These are phyloP conservation scores for Falco punctatus DNA, from an alignment of 2,113 vertebrate genomes.

Conservation along the genomic window DNA sequence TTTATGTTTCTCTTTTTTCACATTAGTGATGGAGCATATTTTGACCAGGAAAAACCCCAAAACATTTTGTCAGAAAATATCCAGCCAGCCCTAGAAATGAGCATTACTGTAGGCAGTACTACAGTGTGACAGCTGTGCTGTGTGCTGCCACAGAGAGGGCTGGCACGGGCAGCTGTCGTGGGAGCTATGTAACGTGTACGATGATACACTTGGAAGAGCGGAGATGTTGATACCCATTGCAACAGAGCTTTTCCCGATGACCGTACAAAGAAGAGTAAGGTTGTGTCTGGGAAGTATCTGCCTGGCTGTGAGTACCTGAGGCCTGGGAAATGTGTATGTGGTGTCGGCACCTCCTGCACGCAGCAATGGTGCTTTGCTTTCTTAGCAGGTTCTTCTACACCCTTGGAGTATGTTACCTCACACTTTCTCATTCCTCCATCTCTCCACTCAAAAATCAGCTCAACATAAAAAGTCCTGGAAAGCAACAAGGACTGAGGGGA, in stretches of 20 bases:
- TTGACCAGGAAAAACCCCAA: background rate
- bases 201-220: background rate
- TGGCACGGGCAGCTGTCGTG: background rate
- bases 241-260: background rate
- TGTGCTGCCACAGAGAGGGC: background rate
- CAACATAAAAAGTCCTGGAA: background rate
- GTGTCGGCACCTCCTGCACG: fast-evolving
- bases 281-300: background rate
- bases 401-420: background rate
- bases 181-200: background rate
- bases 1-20: background rate
- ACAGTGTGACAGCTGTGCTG: fast-evolving
- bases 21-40: background rate
- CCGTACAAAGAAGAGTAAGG: background rate
- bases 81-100: background rate
- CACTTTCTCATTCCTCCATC: fast-evolving
- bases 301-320: background rate
- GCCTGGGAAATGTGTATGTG: background rate
- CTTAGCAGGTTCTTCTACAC: background rate
- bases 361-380: background rate
- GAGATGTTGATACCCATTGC: background rate
- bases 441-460: background rate
- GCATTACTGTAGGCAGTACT: background rate
- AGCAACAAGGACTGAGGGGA: background rate
- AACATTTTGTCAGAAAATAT: background rate